Evolutionary conservation across 2,113 vertebrate species (phyloP), one percentile per base, ranked within the genome.

Genomic region (Anoura caudifer): DNA sequence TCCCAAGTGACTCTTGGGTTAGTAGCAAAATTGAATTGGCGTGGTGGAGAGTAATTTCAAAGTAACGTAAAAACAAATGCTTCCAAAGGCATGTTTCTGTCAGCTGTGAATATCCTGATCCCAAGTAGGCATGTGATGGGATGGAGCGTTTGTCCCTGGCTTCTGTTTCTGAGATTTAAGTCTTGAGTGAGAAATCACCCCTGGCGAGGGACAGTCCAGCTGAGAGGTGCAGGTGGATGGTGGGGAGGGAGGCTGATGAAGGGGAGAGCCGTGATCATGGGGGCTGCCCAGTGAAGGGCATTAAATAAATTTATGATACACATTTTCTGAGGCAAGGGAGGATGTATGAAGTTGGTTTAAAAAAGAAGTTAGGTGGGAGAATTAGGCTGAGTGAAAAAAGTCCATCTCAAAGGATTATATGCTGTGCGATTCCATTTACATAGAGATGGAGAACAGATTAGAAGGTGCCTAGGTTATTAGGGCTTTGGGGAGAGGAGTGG

Each of bases 191-290:
- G 87, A 45, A 28, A 4, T n/a, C 14, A 20, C 9, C 7, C 15
- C 5, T 76, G 31, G 47, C 0, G 8, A 69, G 72, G 67, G 52
- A 26, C 20, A 11, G 47, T 54, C 69, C 72, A 54, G 36, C 1
- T 7, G 52, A 8, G 47, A 61, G 75, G 59, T 15, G 1, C 6
- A 33, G 45, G 6, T 14, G 6, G 69, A 20, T 2, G 22, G 3
- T 20, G 16, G 3, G 43, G 26, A 31, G n/a, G 17, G 41, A 36
- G n/a, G 45, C 19, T 7, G 0, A 0, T 8, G 6, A 45, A 16
- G 80, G 19, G 9, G 36, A 33, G 24, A 13, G 7, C 26, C 1
- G 7, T 61, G 47, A 31, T 41, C 8, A 7, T 10, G 36, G 43
- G 10, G 2, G 4, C 2, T 7, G 31, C 61, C 52, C 4, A 22